Percentiles rank a stretch among this genome's conserved stretches.
phyloP scores from a whole-genome alignment of 64 coral and sea anemone genomes.

The Stichodactyla mertensii region DNA sequence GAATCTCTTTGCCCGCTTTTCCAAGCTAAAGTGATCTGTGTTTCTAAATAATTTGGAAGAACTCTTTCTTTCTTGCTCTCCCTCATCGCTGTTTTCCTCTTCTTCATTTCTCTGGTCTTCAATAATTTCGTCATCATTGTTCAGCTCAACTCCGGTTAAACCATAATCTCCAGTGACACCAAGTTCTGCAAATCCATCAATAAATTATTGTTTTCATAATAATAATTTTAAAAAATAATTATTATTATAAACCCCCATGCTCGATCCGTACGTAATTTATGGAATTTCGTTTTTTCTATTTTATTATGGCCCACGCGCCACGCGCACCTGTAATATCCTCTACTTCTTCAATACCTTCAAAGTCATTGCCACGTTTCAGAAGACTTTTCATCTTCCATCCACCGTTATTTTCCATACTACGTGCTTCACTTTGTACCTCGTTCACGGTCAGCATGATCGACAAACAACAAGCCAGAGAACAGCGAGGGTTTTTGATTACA shows the following conservation, averaged over 20 bases:
- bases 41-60: background rate
- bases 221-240: no score
- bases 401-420: background rate
- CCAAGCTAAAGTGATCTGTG: background rate
- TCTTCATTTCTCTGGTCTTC: background rate
- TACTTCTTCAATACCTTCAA: background rate
- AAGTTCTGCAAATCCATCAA: background rate
- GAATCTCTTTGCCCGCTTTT: background rate
- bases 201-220: no score
- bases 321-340: no score
- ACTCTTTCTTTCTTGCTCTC: background rate
- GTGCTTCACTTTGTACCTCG: slow-evolving; percentile 16
- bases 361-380: background rate
- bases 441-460: background rate
- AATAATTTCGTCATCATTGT: background rate
- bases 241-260: no score
- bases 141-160: background rate
- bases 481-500: background rate
- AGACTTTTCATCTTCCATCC: background rate
- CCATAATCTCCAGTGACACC: background rate
- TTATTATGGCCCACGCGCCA: no score
- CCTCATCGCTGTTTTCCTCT: background rate
- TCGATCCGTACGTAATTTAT: no score
- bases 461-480: slow-evolving; percentile 4
- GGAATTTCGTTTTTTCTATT: no score